A percentile compares a stretch with the other conserved stretches of the same genome.
Conservation (phyloP, 1,140 invertebrate genomes). For the Micrasema minimum region DNA sequence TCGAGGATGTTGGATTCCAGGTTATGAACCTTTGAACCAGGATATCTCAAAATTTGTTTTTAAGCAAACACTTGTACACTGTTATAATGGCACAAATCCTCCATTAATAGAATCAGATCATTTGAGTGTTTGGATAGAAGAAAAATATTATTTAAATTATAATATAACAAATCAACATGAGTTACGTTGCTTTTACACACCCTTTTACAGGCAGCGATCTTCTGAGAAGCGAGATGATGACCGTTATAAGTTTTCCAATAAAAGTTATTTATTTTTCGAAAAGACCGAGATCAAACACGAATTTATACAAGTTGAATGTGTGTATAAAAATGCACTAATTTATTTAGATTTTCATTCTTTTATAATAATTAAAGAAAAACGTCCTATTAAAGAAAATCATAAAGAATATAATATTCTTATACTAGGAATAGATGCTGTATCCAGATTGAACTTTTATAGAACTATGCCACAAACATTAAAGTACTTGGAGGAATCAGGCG, state of each 20-base stretch:
- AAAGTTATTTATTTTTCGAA: constrained; percentile 60
- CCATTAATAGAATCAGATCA: constrained; percentile 73
- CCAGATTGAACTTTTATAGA: constrained; percentile 84
- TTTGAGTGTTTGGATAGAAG: constrained; percentile 68
- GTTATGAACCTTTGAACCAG: constrained; percentile 76
- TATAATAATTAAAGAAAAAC: constrained; percentile 59
- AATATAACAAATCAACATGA: constrained; percentile 63
- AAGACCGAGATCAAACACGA: constrained; percentile 66
- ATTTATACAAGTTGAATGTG: constrained; percentile 73
- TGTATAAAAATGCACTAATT: constrained; percentile 61
- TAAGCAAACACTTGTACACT: constrained; percentile 58
- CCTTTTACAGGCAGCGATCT: constrained; percentile 68
- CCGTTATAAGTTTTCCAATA: constrained; percentile 59
- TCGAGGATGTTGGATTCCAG: constrained; percentile 81
- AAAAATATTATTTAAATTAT: constrained; percentile 65
- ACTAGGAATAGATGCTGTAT: constrained; percentile 87
- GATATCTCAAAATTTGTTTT: constrained; percentile 62
- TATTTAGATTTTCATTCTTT: constrained; percentile 79
- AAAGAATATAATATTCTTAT: constrained; percentile 74
- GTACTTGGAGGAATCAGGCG: constrained; percentile 70
- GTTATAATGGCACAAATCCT: constrained; percentile 57
- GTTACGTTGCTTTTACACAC: constrained; percentile 72
- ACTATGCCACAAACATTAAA: constrained; percentile 79
- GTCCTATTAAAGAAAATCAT: constrained; percentile 49
- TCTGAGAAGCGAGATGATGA: constrained; percentile 56